Percentiles rank a stretch among this genome's conserved stretches.
Conservation (phyloP, 2,888 invertebrate genomes). For the Ophraella communa region DNA sequence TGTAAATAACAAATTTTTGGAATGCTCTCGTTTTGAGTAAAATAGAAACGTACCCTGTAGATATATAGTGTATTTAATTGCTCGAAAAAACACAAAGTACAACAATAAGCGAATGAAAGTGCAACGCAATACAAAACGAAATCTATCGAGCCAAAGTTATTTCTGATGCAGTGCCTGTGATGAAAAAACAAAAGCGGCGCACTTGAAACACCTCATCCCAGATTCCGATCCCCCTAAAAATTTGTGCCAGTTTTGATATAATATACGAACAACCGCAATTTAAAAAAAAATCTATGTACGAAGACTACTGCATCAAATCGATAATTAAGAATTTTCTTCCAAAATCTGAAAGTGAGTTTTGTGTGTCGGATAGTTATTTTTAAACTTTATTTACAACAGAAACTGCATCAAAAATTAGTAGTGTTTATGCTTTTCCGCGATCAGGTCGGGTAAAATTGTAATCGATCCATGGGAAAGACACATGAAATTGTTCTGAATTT, state of each 20-base stretch:
- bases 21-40: no score
- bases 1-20: no score
- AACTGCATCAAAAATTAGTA: slow-evolving; percentile 37
- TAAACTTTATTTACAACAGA: slow-evolving; percentile 41
- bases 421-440: slow-evolving; percentile 38
- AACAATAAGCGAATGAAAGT: slow-evolving; percentile 30
- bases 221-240: not conserved
- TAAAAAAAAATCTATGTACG: slow-evolving; percentile 15
- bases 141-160: slow-evolving; percentile 40
- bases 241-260: slow-evolving; percentile 9
- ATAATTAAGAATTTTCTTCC: slow-evolving; percentile 23
- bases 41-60: not conserved
- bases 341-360: slow-evolving; percentile 33
- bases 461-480: slow-evolving; percentile 66
- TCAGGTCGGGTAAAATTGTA: slow-evolving; percentile 36
- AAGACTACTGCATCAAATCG: slow-evolving; percentile 2
- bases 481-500: slow-evolving; percentile 80
- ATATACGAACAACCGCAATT: not conserved
- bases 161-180: slow-evolving; percentile 41
- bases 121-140: slow-evolving; percentile 34
- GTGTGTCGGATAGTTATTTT: slow-evolving; percentile 39
- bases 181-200: slow-evolving; percentile 29
- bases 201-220: not conserved
- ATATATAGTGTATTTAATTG: not conserved
- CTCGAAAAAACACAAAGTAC: slow-evolving; percentile 12